Percentiles rank a stretch among this genome's conserved stretches.
Evolutionary conservation across 2,797 vertebrate genomes (phyloP).

Genomic region (Silurus lanzhouensis): DNA sequence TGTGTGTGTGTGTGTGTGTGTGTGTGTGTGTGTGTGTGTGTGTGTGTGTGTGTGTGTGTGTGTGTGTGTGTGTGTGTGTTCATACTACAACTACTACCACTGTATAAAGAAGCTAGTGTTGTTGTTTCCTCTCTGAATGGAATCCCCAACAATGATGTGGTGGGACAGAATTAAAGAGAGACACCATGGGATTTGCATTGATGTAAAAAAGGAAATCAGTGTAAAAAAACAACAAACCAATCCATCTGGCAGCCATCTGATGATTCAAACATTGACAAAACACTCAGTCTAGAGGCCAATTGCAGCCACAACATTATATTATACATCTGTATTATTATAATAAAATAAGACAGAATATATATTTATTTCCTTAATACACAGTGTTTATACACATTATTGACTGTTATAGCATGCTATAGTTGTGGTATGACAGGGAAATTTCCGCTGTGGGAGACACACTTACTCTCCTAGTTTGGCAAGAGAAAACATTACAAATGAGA

Average conservation of each 20-base stretch:
- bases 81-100: too few species aligned
- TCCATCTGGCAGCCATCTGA: slow-evolving; percentile 22
- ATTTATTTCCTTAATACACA: background rate
- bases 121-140: background rate
- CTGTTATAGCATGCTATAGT: background rate
- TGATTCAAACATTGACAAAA: slow-evolving; percentile 24
- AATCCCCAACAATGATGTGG: background rate
- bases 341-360: background rate
- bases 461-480: slow-evolving; percentile 29
- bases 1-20: slow-evolving; percentile 1
- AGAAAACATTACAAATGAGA: slow-evolving; percentile 30
- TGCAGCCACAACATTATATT: background rate
- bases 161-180: background rate
- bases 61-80: background rate
- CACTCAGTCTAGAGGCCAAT: background rate
- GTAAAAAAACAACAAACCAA: slow-evolving; percentile 41
- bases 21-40: too few species aligned
- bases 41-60: background rate
- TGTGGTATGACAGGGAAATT: background rate
- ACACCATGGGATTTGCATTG: slow-evolving; percentile 31
- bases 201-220: slow-evolving; percentile 12
- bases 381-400: background rate
- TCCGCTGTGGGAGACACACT: slow-evolving; percentile 1
- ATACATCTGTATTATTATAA: background rate
- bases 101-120: background rate